These are phyloP conservation scores for Coelopa frigida DNA, from an alignment of 1,140 invertebrate species.

Conservation along the genomic window DNA sequence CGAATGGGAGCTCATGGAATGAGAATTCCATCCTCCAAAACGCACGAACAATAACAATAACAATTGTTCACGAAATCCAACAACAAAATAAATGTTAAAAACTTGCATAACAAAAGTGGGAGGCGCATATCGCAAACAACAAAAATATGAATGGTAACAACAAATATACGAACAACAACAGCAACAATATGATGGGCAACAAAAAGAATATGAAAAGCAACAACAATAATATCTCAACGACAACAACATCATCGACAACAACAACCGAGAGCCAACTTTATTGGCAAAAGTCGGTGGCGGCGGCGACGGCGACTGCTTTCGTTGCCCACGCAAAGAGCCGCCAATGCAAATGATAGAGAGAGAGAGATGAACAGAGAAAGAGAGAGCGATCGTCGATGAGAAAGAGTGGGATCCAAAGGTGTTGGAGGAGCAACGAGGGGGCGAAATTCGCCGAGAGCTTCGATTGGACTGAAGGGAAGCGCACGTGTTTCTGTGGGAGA, in stretches of 20 bases:
- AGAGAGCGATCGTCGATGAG: constrained; percentile 1
- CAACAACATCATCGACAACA: neutral
- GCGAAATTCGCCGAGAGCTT: constrained; percentile 3
- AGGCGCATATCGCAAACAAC: constrained; percentile 10
- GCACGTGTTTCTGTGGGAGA: constrained; percentile 8
- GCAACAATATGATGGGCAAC: neutral
- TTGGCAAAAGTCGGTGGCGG: constrained; percentile 36
- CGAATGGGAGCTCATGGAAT: too few relatives aligned
- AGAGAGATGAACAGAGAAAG: neutral
- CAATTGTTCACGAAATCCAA: too few relatives aligned
- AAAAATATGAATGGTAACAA: neutral
- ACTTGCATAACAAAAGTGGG: too few relatives aligned
- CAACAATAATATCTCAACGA: neutral
- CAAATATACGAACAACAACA: constrained; percentile 5
- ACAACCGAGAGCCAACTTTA: neutral
- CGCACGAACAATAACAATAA: too few relatives aligned
- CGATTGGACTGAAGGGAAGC: neutral
- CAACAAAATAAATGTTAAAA: too few relatives aligned
- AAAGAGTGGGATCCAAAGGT: neutral
- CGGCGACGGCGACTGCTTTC: neutral
- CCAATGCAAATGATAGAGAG: neutral
- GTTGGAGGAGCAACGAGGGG: neutral
- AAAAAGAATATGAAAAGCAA: constrained; percentile 2
- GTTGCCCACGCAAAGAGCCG: neutral
- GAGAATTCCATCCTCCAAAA: too few relatives aligned